phyloP scores from a whole-genome alignment of 2,113 vertebrate species.

The Scartelaos histophorus region DNA sequence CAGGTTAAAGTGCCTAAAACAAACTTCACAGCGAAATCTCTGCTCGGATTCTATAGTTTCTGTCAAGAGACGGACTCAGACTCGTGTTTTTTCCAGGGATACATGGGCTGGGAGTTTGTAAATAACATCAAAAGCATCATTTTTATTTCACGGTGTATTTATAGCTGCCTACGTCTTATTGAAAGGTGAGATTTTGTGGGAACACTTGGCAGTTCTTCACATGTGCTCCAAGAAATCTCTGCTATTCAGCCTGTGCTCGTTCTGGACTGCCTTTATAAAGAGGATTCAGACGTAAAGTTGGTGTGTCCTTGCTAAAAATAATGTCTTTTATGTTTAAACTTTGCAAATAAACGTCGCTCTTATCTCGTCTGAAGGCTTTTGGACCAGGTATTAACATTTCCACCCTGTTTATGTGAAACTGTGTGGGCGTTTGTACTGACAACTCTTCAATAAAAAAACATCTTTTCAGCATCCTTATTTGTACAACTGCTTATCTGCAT shows the following conservation, averaged over 20 bases:
- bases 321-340: background rate
- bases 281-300: background rate
- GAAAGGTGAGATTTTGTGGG: background rate
- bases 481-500: background rate
- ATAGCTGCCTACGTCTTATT: background rate
- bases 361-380: background rate
- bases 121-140: background rate
- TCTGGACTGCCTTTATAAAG: background rate
- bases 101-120: background rate
- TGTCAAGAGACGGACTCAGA: too few relatives aligned
- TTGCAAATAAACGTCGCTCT: background rate
- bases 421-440: conserved; percentile 20
- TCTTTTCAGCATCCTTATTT: background rate
- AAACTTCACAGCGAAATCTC: too few relatives aligned
- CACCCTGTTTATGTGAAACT: conserved; percentile 7
- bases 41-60: too few relatives aligned
- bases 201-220: background rate
- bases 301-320: background rate
- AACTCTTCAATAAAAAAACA: conserved; percentile 26
- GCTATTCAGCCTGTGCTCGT: background rate
- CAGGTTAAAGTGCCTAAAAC: too few relatives aligned
- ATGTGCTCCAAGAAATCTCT: background rate
- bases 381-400: background rate
- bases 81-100: background rate
- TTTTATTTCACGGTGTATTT: background rate